phyloP scores from a whole-genome alignment of 2,888 invertebrate species.

The Iphiclides podalirius region DNA sequence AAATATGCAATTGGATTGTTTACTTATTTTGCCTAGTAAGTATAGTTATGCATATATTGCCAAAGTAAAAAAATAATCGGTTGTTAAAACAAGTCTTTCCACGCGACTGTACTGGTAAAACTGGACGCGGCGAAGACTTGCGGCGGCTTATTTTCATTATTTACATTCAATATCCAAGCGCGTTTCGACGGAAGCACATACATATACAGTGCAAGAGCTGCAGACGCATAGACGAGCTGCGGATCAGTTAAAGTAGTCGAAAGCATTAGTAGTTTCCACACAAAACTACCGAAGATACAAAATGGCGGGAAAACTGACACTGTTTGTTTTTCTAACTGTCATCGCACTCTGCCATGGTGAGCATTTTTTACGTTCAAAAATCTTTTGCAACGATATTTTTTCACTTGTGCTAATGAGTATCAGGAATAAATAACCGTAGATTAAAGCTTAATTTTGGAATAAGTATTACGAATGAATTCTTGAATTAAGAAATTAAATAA shows the following conservation, averaged over 20 bases:
- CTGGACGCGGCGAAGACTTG: slow-evolving; percentile 48
- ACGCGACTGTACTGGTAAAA: slow-evolving; percentile 56
- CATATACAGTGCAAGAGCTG: slow-evolving; percentile 15
- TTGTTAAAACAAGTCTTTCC: slow-evolving; percentile 33
- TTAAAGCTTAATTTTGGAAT: no score
- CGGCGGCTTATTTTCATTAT: slow-evolving; percentile 49
- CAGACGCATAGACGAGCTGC: no score
- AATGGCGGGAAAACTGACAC: slow-evolving; percentile 47
- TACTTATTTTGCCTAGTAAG: no score
- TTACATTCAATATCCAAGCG: slow-evolving; percentile 37
- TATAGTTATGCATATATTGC: no score
- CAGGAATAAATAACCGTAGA: no score
- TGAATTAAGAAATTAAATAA: no score
- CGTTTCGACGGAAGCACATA: slow-evolving; percentile 28
- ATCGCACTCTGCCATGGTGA: slow-evolving; percentile 49
- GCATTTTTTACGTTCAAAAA: no score
- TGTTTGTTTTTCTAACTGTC: slow-evolving; percentile 43
- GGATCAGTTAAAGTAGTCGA: neutral
- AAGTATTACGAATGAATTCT: no score
- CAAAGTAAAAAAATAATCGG: no score
- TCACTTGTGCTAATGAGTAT: no score
- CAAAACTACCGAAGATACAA: slow-evolving; percentile 21
- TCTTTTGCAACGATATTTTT: no score
- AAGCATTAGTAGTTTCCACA: neutral
- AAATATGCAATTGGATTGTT: no score